Evolutionary conservation across 2,113 vertebrate genomes (phyloP).

Genomic region (Forbesichthys agassizii): DNA sequence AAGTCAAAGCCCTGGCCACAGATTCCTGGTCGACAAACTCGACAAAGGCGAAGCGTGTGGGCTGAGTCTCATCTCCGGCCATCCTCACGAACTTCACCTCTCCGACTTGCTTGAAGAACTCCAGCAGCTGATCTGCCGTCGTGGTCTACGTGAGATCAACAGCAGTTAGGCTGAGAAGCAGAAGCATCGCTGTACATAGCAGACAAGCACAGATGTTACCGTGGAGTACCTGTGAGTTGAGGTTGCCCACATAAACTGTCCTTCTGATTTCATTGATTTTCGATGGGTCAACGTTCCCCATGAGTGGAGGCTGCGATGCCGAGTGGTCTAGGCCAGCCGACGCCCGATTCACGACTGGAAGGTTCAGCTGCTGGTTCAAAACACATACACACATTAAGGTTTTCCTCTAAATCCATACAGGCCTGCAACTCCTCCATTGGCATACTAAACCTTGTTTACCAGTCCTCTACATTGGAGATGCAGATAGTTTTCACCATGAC

Average conservation of each 20-base stretch:
- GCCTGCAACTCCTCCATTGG: too few relatives aligned
- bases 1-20: slow-evolving; percentile 90
- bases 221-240: slow-evolving; percentile 91
- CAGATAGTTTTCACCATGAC: too few relatives aligned
- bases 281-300: slow-evolving; percentile 95
- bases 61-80: slow-evolving; percentile 96
- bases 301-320: slow-evolving; percentile 86
- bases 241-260: slow-evolving; percentile 94
- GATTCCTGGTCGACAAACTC: slow-evolving; percentile 95
- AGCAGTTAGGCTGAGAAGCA: not conserved
- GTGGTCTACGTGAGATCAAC: slow-evolving; percentile 78
- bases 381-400: not conserved
- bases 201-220: slow-evolving; percentile 6
- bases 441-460: too few relatives aligned
- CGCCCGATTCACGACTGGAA: slow-evolving; percentile 85
- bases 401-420: too few relatives aligned
- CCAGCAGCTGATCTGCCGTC: slow-evolving; percentile 91
- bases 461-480: too few relatives aligned
- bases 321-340: slow-evolving; percentile 78
- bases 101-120: slow-evolving; percentile 96
- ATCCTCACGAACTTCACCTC: slow-evolving; percentile 97
- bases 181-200: not conserved
- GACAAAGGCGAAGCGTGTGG: slow-evolving; percentile 94
- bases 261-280: slow-evolving; percentile 95
- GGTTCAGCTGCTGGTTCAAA: slow-evolving; percentile 70